Conservation (phyloP, 1,140 invertebrate genomes). For the Lineus longissimus region DNA sequence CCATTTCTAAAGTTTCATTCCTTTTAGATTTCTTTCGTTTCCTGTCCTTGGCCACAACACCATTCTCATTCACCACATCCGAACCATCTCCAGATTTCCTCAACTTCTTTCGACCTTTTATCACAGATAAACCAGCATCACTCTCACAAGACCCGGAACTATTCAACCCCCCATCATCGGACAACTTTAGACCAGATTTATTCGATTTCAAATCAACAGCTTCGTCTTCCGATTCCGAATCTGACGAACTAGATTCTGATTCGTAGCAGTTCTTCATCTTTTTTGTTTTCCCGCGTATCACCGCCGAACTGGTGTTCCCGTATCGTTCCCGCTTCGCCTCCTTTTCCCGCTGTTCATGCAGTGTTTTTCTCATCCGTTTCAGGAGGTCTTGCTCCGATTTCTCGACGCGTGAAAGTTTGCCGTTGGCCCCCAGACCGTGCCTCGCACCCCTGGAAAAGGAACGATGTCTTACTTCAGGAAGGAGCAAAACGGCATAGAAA, state of each 20-base stretch:
- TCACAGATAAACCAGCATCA: not conserved
- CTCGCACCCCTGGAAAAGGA: constrained; percentile 42
- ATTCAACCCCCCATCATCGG: not conserved
- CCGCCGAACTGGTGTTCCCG: too few relatives aligned
- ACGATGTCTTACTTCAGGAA: not conserved
- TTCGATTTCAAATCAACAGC: too few relatives aligned
- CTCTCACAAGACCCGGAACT: not conserved
- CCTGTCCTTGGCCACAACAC: not conserved
- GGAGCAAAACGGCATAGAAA: not conserved
- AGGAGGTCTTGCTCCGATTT: constrained; percentile 57
- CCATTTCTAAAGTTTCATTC: not conserved
- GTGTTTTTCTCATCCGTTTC: constrained; percentile 32
- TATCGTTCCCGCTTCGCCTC: not conserved
- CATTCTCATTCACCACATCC: not conserved
- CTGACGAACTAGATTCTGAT: too few relatives aligned
- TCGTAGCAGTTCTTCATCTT: too few relatives aligned
- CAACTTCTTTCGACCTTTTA: not conserved
- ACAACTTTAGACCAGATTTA: too few relatives aligned
- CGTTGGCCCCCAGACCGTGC: constrained; percentile 49
- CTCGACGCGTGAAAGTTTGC: constrained; percentile 44
- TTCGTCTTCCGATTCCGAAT: too few relatives aligned
- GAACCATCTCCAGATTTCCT: not conserved
- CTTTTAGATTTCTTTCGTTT: not conserved
- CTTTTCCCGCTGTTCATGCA: not conserved
- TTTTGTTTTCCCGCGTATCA: too few relatives aligned